Percentiles rank a stretch among this genome's conserved stretches.
phyloP scores from a whole-genome alignment of 2,797 vertebrate genomes.

The Clamator glandarius region DNA sequence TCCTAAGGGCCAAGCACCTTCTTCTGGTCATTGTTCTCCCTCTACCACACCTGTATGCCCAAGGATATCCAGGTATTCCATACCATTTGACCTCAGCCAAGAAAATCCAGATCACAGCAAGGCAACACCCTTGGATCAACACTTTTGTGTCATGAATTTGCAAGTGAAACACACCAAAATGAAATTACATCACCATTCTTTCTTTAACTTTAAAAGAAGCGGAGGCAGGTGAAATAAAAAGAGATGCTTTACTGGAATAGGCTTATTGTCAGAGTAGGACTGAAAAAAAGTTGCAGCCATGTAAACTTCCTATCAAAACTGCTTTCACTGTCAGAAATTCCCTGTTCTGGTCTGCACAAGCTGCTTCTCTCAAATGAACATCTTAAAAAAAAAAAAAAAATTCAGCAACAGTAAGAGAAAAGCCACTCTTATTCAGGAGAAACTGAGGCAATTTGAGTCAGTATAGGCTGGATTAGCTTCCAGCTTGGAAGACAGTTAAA shows the following conservation, averaged over 20 bases:
- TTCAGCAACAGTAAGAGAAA: not conserved
- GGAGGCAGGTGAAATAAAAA: not conserved
- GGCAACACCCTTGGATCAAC: not conserved
- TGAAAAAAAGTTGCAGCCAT: not conserved
- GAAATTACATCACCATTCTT: not conserved
- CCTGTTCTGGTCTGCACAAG: not conserved
- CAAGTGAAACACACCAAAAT: constrained; percentile 11
- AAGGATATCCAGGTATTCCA: constrained; percentile 70
- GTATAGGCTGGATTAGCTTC: not conserved
- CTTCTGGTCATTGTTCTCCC: constrained; percentile 82
- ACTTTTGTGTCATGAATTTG: constrained; percentile 4
- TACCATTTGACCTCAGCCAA: constrained; percentile 30
- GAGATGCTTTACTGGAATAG: not conserved
- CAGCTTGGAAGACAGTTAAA: not conserved
- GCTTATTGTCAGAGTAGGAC: not conserved
- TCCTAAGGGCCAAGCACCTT: constrained; percentile 76
- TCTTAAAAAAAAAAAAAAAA: not conserved
- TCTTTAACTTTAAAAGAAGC: not conserved
- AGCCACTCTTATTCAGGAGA: not conserved
- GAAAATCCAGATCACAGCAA: not conserved
- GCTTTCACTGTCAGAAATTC: not conserved
- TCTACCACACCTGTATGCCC: constrained; percentile 70
- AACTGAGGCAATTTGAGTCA: not conserved
- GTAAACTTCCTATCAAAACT: not conserved
- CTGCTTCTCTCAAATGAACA: not conserved